Evolutionary conservation across 2,797 vertebrate species (phyloP), one percentile per base, ranked within the genome.

Genomic region (Salarias fasciatus): DNA sequence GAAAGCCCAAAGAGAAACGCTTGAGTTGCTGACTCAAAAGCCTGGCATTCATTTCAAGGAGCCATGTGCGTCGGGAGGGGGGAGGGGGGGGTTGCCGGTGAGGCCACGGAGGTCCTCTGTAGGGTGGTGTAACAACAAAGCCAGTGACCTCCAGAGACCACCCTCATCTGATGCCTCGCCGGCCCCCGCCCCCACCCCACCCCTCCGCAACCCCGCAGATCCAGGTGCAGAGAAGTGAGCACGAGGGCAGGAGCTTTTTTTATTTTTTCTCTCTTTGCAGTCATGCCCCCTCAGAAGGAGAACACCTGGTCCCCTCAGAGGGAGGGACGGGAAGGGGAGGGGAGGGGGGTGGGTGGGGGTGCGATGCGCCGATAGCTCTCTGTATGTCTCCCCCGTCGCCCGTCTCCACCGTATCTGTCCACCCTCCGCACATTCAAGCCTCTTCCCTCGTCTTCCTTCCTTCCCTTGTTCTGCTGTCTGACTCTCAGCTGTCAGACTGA

Each of bases 401-500:
- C 63, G 36, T 58, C 59, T 28, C 54, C 59, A 44, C 56, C 53
- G 12, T 41, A 62, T 62, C 57, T n/a, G 63, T 71, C 42, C 33
- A 46, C 14, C 47, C 44, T 75, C 43, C 57, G 64, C 44, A 76
- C 48, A 80, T 72, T 69, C 72, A 49, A 12, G 13, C 36, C 36
- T 38, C 36, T 10, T 46, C 7, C 31, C 5, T 10, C 24, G 14
- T 8, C 8, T 37, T 9, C 10, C 31, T 11, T 11, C n/a, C 44
- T 48, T 33, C 42, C 71, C 54, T 59, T 48, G 80, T 85, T 82
- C 82, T 77, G 59, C 77, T 86, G 76, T 89, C 82, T 79, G 51
- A 74, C 83, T 88, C 83, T 87, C 74, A 83, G 84, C 86, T 89
- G 88, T 91, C 89, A 90, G 84, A 58, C 85, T 89, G 85, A 87